These are phyloP conservation scores for Sebastes matsubarae DNA, from an alignment of 2,797 vertebrate species.

Conservation along the genomic window DNA sequence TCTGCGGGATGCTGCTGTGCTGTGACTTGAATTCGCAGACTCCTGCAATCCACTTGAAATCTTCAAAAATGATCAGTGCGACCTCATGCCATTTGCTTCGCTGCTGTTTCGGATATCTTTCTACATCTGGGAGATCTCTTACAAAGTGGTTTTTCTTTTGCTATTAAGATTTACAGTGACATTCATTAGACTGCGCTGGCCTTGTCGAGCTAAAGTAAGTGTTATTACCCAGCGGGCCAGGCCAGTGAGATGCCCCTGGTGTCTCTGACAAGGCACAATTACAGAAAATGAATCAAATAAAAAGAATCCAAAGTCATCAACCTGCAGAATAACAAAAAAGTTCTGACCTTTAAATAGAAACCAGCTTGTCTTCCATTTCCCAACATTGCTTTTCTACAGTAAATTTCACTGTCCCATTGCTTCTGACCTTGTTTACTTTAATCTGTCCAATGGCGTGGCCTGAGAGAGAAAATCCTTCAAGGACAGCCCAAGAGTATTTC, in stretches of 20 bases:
- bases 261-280: neutral
- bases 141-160: neutral
- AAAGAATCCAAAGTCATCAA: neutral
- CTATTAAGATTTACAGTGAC: neutral
- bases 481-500: constrained; percentile 37
- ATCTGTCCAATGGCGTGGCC: constrained; percentile 15
- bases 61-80: neutral
- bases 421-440: constrained; percentile 67
- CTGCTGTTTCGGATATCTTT: neutral
- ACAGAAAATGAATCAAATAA: neutral
- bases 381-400: neutral
- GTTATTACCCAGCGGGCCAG: neutral
- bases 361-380: neutral
- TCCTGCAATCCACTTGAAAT: neutral
- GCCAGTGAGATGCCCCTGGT: neutral
- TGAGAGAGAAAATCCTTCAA: constrained; percentile 45
- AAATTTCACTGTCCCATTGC: neutral
- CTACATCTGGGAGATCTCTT: neutral
- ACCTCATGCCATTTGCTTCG: neutral
- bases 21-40: constrained; percentile 10
- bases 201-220: neutral
- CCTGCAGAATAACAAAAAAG: neutral
- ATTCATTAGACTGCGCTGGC: neutral
- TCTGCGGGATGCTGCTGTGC: constrained; percentile 19
- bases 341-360: constrained; percentile 10